These are phyloP conservation scores for Xenotilapia flavipinnis DNA, from an alignment of 2,113 vertebrate genomes.

Conservation along the genomic window DNA sequence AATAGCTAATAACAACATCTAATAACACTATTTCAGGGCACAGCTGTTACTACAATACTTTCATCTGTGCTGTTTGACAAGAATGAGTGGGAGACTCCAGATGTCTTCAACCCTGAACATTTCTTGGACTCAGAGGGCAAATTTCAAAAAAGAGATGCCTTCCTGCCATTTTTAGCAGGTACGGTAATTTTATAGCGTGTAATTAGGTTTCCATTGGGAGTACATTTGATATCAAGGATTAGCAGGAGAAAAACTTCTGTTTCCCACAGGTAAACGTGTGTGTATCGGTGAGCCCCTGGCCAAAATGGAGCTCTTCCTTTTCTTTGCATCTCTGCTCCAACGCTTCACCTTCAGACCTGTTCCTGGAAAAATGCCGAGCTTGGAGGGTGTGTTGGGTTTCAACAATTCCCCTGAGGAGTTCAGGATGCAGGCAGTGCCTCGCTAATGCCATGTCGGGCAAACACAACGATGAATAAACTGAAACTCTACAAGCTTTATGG, in stretches of 20 bases:
- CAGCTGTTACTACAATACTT: conserved; percentile 59
- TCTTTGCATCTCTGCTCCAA: conserved; percentile 75
- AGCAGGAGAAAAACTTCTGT: background rate
- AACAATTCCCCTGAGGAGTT: conserved; percentile 25
- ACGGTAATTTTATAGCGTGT: conserved; percentile 12
- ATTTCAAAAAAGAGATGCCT: conserved; percentile 76
- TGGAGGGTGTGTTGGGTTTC: conserved; percentile 42
- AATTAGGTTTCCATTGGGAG: accelerated
- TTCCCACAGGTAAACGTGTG: conserved; percentile 70
- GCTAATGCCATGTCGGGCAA: background rate
- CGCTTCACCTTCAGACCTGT: conserved; percentile 53
- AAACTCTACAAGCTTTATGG: accelerated
- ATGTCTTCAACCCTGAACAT: conserved; percentile 81
- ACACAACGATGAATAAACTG: background rate
- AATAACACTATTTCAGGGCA: conserved; percentile 46
- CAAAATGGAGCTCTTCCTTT: conserved; percentile 78
- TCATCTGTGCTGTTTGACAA: conserved; percentile 79
- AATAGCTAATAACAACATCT: background rate
- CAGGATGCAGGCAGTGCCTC: conserved; percentile 21
- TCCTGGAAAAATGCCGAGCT: conserved; percentile 43
- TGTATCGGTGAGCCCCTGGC: conserved; percentile 81
- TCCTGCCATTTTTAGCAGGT: conserved; percentile 83
- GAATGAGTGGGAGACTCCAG: conserved; percentile 75
- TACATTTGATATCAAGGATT: background rate
- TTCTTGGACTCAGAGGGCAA: conserved; percentile 80